A percentile compares a stretch with the other conserved stretches of the same genome.
Evolutionary conservation across 2,888 invertebrate genomes (phyloP).

Genomic region (Periphyllus acericola): DNA sequence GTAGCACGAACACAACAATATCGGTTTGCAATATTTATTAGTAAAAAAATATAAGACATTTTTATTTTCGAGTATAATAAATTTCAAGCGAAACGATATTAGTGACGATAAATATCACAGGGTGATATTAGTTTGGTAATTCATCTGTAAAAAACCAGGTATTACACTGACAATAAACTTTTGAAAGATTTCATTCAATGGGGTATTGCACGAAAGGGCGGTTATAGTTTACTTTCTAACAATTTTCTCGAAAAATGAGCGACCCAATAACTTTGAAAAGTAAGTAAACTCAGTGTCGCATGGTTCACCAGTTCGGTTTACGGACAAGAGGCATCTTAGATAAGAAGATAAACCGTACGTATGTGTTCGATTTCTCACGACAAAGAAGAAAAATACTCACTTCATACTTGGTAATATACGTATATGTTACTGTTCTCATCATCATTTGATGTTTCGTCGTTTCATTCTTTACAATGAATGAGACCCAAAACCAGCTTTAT

Average conservation of each 20-base stretch:
- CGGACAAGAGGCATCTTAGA: background rate
- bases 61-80: background rate
- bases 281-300: constrained; percentile 31
- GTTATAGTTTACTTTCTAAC: background rate
- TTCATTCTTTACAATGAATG: constrained; percentile 1
- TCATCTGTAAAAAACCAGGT: background rate
- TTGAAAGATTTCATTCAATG: background rate
- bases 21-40: background rate
- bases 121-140: background rate
- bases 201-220: too few relatives aligned
- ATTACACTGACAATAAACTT: background rate
- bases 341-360: background rate
- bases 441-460: background rate
- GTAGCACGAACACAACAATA: too few relatives aligned
- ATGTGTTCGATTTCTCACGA: background rate
- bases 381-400: background rate
- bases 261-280: constrained; percentile 6
- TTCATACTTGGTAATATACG: too few relatives aligned
- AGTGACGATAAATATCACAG: background rate
- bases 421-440: background rate
- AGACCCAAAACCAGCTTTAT: too few relatives aligned
- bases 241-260: constrained; percentile 10
- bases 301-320: constrained; percentile 18
- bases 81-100: background rate
- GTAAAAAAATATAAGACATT: background rate